phyloP scores from a whole-genome alignment of 2,113 vertebrate genomes.

The Lophura nycthemera region DNA sequence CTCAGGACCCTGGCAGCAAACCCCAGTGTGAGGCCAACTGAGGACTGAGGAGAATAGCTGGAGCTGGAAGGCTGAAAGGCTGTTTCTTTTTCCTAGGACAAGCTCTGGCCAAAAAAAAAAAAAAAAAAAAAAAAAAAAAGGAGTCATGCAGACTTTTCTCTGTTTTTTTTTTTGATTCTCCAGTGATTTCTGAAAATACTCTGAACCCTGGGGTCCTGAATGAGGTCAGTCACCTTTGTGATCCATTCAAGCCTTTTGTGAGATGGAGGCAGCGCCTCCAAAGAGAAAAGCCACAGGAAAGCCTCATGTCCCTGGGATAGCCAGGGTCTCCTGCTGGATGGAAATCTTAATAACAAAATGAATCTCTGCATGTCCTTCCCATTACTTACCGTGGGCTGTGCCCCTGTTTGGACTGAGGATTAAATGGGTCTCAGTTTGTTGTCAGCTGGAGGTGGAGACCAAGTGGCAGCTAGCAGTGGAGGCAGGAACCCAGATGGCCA shows the following conservation, averaged over 20 bases:
- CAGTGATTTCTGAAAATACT: slow-evolving; percentile 11
- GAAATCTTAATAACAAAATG: not conserved
- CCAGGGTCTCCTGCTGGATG: not conserved
- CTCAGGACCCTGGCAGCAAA: not conserved
- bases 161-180: not conserved
- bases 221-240: not conserved
- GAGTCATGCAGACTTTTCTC: not conserved
- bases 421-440: not conserved
- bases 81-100: not conserved
- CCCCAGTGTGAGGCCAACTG: not conserved
- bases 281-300: not conserved
- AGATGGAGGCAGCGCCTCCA: not conserved
- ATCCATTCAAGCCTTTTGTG: not conserved
- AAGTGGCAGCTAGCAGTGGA: not conserved
- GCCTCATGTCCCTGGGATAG: not conserved
- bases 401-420: not conserved
- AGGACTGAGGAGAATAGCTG: slow-evolving; percentile 41
- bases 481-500: slow-evolving; percentile 69
- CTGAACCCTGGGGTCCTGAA: not conserved
- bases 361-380: not conserved
- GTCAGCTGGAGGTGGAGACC: not conserved
- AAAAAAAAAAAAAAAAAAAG: not conserved
- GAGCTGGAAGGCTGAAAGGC: not conserved
- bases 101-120: not conserved
- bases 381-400: not conserved